Evolutionary conservation across 1,140 invertebrate genomes (phyloP).

Genomic region (Phenacoccus solenopsis): DNA sequence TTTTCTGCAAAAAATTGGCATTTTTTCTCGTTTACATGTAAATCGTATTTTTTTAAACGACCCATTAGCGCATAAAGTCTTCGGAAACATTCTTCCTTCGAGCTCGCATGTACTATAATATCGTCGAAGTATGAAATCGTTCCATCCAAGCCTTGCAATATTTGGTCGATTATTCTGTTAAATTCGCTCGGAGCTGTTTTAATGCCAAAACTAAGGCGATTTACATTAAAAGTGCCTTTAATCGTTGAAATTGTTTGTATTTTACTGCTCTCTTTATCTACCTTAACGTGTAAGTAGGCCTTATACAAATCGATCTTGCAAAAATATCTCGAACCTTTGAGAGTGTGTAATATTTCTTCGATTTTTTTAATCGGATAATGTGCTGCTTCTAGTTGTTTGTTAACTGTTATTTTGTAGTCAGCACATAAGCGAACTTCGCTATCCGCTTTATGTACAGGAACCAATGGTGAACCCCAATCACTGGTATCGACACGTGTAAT

Average conservation of each 20-base stretch:
- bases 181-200: conserved; percentile 36
- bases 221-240: conserved; percentile 31
- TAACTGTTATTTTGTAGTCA: conserved; percentile 32
- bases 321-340: conserved; percentile 25
- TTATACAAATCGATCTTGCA: conserved; percentile 26
- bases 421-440: conserved; percentile 32
- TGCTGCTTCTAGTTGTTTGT: background rate
- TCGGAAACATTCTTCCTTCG: conserved; percentile 18
- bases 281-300: conserved; percentile 28
- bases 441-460: conserved; percentile 33
- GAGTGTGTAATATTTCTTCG: conserved; percentile 19
- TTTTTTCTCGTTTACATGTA: conserved; percentile 31
- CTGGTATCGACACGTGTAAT: too few relatives aligned
- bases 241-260: conserved; percentile 30
- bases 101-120: conserved; percentile 27
- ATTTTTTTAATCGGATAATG: conserved; percentile 21
- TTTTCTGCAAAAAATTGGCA: conserved; percentile 27
- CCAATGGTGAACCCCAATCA: conserved; percentile 36
- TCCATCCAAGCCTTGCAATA: conserved; percentile 29
- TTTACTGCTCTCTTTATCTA: conserved; percentile 27
- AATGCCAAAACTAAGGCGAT: conserved; percentile 36
- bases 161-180: conserved; percentile 36
- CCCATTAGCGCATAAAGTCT: background rate
- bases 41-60: background rate
- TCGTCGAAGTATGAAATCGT: conserved; percentile 29